phyloP scores from a whole-genome alignment of 2,113 vertebrate genomes.

The Chascanopsetta lugubris region DNA sequence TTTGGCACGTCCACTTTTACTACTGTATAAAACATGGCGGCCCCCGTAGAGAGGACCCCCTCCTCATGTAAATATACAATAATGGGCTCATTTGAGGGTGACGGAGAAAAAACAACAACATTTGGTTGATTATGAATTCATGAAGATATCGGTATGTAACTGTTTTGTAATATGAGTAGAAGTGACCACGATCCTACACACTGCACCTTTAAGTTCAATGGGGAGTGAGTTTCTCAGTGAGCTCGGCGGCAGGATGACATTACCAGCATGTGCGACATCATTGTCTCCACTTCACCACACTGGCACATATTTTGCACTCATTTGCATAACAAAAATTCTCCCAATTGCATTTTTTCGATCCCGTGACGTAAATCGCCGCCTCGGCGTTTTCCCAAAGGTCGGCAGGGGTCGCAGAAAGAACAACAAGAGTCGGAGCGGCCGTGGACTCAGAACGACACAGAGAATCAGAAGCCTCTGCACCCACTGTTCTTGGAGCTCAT shows the following conservation, averaged over 20 bases:
- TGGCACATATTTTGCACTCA: background rate
- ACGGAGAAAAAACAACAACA: no score
- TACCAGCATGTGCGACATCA: background rate
- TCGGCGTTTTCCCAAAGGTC: slow-evolving; percentile 63
- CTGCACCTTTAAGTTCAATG: background rate
- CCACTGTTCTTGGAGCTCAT: slow-evolving; percentile 54
- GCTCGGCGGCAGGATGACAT: no score
- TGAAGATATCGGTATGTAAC: no score
- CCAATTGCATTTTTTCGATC: slow-evolving; percentile 53
- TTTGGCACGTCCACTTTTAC: no score
- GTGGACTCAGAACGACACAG: slow-evolving; percentile 23
- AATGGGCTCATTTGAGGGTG: no score
- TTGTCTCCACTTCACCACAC: background rate
- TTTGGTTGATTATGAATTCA: no score
- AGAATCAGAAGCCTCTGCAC: slow-evolving; percentile 49
- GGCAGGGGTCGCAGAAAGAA: slow-evolving; percentile 35
- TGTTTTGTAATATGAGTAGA: no score
- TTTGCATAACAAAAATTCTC: no score
- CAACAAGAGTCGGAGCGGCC: slow-evolving; percentile 33
- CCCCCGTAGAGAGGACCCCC: no score
- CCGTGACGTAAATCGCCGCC: slow-evolving; percentile 52
- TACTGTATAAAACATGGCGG: no score
- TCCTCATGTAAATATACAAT: no score
- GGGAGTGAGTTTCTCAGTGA: background rate
- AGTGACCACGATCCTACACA: no score